phyloP scores from a whole-genome alignment of 1,140 invertebrate species.

The Archivesica marissinica region DNA sequence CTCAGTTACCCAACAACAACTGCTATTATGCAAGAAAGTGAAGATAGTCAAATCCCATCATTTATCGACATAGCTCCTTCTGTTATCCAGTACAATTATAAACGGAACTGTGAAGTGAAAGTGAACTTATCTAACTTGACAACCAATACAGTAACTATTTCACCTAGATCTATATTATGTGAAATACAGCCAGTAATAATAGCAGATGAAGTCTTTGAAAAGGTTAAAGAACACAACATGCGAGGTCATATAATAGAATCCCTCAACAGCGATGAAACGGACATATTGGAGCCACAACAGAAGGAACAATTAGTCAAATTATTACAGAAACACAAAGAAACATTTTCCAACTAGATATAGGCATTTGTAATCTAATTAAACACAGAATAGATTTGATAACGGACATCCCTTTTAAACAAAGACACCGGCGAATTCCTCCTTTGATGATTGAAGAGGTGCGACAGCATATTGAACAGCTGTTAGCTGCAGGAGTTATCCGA shows the following conservation, averaged over 20 bases:
- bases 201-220: constrained; percentile 26
- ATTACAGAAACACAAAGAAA: neutral
- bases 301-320: neutral
- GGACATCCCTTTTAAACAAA: constrained; percentile 39
- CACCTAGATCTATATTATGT: constrained; percentile 6
- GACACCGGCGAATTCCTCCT: constrained; percentile 12
- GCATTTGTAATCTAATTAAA: constrained; percentile 16
- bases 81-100: neutral
- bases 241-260: neutral
- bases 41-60: constrained; percentile 2
- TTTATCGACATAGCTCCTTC: constrained; percentile 9
- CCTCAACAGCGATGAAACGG: neutral
- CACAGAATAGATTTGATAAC: constrained; percentile 23
- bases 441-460: constrained; percentile 11
- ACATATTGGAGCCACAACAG: neutral
- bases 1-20: neutral
- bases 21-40: constrained; percentile 13
- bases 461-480: constrained; percentile 34
- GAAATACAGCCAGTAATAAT: constrained; percentile 22
- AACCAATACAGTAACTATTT: neutral
- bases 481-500: constrained; percentile 26
- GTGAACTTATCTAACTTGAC: constrained; percentile 3
- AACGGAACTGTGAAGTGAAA: neutral
- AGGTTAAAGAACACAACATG: neutral
- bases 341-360: constrained; percentile 29